Conservation (phyloP, 92 coral and sea anemone genomes). For the Paragorgia papillata region DNA sequence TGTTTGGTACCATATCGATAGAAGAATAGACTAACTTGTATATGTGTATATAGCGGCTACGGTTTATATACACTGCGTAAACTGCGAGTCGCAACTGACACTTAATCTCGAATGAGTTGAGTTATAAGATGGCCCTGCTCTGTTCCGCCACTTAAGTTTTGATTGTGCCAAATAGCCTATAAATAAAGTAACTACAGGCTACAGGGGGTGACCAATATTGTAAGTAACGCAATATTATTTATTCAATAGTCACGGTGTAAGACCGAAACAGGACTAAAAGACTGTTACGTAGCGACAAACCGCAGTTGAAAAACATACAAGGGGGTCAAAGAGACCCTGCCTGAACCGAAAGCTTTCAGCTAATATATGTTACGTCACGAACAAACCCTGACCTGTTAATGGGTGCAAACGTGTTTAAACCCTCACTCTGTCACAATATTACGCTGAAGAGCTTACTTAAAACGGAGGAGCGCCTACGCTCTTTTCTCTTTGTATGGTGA, state of each 20-base stretch:
- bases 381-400: no score
- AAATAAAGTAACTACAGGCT: not conserved
- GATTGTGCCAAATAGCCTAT: not conserved
- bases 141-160: not conserved
- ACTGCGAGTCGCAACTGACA: not conserved
- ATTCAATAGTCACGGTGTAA: not conserved
- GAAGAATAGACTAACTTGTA: not conserved
- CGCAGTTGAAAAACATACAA: not conserved
- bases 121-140: not conserved
- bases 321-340: not conserved
- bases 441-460: constrained; percentile 4
- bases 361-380: no score
- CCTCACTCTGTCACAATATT: no score
- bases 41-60: no score
- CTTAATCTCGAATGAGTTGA: not conserved
- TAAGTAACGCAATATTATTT: not conserved
- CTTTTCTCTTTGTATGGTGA: constrained; percentile 1
- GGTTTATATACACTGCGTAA: no score
- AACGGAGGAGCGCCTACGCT: constrained; percentile 40
- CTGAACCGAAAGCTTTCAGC: no score
- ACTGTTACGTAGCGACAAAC: no score
- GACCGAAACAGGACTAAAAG: no score
- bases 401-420: no score
- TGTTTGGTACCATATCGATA: constrained; percentile 26
- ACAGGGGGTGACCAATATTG: not conserved